Evolutionary conservation across 1,140 invertebrate genomes (phyloP), one percentile per base, ranked within the genome.

Genomic region (Eueides isabella): DNA sequence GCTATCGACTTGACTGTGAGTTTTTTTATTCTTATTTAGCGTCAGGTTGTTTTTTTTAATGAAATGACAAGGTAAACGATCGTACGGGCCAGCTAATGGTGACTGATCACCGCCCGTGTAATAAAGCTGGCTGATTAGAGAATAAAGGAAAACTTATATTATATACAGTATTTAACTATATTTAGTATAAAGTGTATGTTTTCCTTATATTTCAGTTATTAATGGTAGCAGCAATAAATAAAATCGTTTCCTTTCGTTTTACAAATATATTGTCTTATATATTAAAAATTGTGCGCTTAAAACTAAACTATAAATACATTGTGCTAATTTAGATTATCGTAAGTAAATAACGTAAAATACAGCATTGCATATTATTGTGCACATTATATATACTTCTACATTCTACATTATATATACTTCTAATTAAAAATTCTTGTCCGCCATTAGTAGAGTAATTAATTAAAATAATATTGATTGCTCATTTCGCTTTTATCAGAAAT

Each of bases 1-100:
- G 98, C 98, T n/a, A 94, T 99, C 26, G 96, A 97, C 90, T 92
- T 99, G 71, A 98, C 97, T n/a, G 98, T 98, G 94, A 94, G 95
- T 63, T 30, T 63, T 5, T 2, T 38, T n/a, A n/a, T 16, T 31
- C 2, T 6, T 31, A 14, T 38, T 6, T 16, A 3, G 35, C 1
- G 14, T 38, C 35, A 38, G 4, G 5, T 14, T 38, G 0, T 6
- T 31, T 33, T 33, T 33, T 9, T 33, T 33, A 11, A 11, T 33
- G 3, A 33, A 33, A 33, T 9, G n/a, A n/a, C n/a, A n/a, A n/a
- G n/a, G n/a, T n/a, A n/a, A n/a, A n/a, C n/a, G n/a, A n/a, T n/a
- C n/a, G n/a, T n/a, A n/a, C n/a, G n/a, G n/a, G n/a, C n/a, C n/a
- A n/a, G n/a, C n/a, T n/a, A n/a, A n/a, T n/a, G n/a, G n/a, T n/a